Evolutionary conservation across 2,797 vertebrate genomes (phyloP).

Genomic region (Paramormyrops hopkinsi): DNA sequence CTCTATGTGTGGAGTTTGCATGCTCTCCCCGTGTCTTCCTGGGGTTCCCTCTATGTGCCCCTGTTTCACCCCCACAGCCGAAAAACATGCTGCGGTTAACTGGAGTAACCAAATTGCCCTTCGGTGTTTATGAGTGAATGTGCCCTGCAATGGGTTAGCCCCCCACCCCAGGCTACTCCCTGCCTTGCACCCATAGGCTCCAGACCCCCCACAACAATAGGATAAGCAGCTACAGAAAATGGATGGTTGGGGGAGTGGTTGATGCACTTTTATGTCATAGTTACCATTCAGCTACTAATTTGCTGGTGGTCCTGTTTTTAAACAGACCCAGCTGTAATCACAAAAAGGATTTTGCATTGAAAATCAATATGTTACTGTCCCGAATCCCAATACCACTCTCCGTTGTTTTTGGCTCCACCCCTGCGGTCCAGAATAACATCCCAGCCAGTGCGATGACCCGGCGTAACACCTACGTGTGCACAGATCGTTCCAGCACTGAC

Average conservation of each 20-base stretch:
- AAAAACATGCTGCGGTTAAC: neutral
- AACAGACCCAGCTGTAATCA: neutral
- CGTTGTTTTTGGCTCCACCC: neutral
- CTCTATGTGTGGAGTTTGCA: neutral
- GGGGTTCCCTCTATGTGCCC: neutral
- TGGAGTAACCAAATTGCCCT: neutral
- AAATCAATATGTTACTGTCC: neutral
- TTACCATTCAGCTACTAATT: neutral
- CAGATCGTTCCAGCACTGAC: constrained; percentile 75
- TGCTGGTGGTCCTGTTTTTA: neutral
- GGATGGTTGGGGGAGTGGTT: neutral
- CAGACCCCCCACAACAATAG: neutral
- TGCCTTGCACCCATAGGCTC: neutral
- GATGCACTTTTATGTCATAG: neutral
- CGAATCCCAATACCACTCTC: neutral
- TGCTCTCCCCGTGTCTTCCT: neutral
- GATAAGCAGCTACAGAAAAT: neutral
- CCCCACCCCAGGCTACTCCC: neutral
- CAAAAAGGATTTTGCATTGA: neutral
- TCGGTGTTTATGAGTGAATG: neutral
- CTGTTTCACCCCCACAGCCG: neutral
- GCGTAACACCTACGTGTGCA: constrained; percentile 87
- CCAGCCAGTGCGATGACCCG: constrained; percentile 86
- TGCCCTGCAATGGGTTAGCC: neutral
- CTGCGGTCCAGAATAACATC: constrained; percentile 71